Evolutionary conservation across 2,888 invertebrate genomes (phyloP).

Genomic region (Erebia aethiops): DNA sequence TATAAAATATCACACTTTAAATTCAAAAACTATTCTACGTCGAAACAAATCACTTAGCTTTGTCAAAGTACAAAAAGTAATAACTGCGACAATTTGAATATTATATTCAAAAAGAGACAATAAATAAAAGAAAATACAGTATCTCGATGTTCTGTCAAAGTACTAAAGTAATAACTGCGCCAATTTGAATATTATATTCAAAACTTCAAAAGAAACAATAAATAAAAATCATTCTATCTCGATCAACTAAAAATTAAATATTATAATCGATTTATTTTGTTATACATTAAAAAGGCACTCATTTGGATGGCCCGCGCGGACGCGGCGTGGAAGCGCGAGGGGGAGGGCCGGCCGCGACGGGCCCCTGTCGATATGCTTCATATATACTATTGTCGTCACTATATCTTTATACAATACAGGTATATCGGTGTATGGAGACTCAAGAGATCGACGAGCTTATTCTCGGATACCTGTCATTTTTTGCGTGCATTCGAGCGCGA

Average conservation of each 20-base stretch:
- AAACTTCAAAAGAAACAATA: slow-evolving; percentile 79
- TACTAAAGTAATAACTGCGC: slow-evolving; percentile 80
- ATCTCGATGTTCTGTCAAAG: slow-evolving; percentile 67
- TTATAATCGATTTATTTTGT: slow-evolving; percentile 73
- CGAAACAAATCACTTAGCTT: slow-evolving; percentile 78
- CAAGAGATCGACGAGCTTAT: slow-evolving; percentile 67
- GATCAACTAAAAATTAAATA: slow-evolving; percentile 82
- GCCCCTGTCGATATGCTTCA: slow-evolving; percentile 56
- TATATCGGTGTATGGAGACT: slow-evolving; percentile 60
- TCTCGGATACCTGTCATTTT: slow-evolving; percentile 61
- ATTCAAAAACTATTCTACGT: slow-evolving; percentile 80
- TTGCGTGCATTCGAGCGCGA: slow-evolving; percentile 61
- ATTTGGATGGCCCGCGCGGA: slow-evolving; percentile 57
- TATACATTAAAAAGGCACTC: slow-evolving; percentile 79
- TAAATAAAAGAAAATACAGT: slow-evolving; percentile 66
- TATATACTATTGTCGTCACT: slow-evolving; percentile 56
- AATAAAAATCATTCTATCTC: slow-evolving; percentile 81
- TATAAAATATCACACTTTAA: slow-evolving; percentile 83
- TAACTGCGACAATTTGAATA: slow-evolving; percentile 81
- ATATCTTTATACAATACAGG: slow-evolving; percentile 60
- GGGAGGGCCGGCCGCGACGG: slow-evolving; percentile 49
- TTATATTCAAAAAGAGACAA: slow-evolving; percentile 77
- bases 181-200: slow-evolving; percentile 79
- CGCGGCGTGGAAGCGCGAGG: slow-evolving; percentile 63
- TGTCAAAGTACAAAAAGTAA: slow-evolving; percentile 80